Percentiles rank a stretch among this genome's conserved stretches.
Evolutionary conservation across 2,888 invertebrate genomes (phyloP).

Genomic region (Sclerodermus sp.): DNA sequence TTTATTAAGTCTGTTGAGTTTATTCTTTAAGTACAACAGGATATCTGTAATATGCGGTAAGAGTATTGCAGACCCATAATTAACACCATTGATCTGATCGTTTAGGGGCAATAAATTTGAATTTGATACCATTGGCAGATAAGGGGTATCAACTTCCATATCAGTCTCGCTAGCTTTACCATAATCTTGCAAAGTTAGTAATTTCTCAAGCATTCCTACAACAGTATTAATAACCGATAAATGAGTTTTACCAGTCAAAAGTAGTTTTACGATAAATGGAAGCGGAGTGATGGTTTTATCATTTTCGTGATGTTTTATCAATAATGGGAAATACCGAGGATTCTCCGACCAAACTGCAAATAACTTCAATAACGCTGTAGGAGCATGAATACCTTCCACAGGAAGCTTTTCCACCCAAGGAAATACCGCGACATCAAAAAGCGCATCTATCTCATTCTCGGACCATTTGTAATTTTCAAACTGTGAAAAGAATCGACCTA

Average conservation of each 20-base stretch:
- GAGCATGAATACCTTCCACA: slow-evolving; percentile 79
- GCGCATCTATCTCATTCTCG: slow-evolving; percentile 68
- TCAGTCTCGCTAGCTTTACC: slow-evolving; percentile 60
- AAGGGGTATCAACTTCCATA: slow-evolving; percentile 37
- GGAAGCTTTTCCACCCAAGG: slow-evolving; percentile 76
- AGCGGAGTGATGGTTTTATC: slow-evolving; percentile 63
- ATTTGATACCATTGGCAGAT: slow-evolving; percentile 25
- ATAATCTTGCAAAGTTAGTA: slow-evolving; percentile 69
- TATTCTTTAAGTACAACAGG: slow-evolving; percentile 69
- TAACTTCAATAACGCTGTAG: slow-evolving; percentile 80
- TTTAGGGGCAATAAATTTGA: slow-evolving; percentile 35
- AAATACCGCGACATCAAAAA: slow-evolving; percentile 81
- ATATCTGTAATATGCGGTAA: slow-evolving; percentile 74
- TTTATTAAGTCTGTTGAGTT: slow-evolving; percentile 64
- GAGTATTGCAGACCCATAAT: slow-evolving; percentile 74
- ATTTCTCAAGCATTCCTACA: slow-evolving; percentile 73
- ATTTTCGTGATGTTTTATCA: slow-evolving; percentile 64
- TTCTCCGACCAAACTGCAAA: slow-evolving; percentile 79
- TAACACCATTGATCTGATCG: slow-evolving; percentile 56
- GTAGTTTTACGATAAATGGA: slow-evolving; percentile 69
- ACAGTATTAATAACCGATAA: slow-evolving; percentile 69
- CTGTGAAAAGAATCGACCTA: slow-evolving; percentile 76
- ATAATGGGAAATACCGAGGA: slow-evolving; percentile 73
- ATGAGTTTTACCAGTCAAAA: slow-evolving; percentile 71
- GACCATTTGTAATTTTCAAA: slow-evolving; percentile 79